Evolutionary conservation across 2,888 invertebrate genomes (phyloP).

Genomic region (Galerucella pusilla): DNA sequence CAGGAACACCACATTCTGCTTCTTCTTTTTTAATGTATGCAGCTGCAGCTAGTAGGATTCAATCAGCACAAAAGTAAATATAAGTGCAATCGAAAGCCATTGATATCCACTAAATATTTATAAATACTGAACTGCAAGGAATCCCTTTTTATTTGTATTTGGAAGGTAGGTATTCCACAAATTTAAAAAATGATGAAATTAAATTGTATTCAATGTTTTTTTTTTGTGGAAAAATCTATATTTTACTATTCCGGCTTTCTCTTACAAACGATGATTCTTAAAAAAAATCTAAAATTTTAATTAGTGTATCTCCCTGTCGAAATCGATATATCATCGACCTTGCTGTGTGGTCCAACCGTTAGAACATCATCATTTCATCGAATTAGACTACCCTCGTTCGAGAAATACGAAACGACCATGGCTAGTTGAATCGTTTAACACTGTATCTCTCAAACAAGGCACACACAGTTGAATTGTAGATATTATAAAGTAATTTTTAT

Average conservation of each 20-base stretch:
- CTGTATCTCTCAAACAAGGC: not conserved
- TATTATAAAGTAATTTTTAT: constrained; percentile 17
- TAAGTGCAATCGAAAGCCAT: too few relatives aligned
- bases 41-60: too few relatives aligned
- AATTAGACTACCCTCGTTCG: constrained; percentile 1
- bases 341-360: constrained; percentile 32
- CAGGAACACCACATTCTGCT: too few relatives aligned
- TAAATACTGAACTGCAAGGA: too few relatives aligned
- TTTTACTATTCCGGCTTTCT: not conserved
- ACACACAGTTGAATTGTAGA: constrained; percentile 11
- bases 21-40: too few relatives aligned
- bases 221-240: not conserved
- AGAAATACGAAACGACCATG: constrained; percentile 5
- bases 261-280: not conserved
- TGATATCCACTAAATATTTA: too few relatives aligned
- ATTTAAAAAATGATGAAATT: too few relatives aligned
- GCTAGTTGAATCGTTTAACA: not conserved
- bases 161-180: too few relatives aligned
- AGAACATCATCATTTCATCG: constrained; percentile 25
- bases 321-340: constrained; percentile 18
- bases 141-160: too few relatives aligned
- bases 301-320: constrained; percentile 23
- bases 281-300: not conserved
- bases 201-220: not conserved
- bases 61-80: too few relatives aligned